Evolutionary conservation across 2,888 invertebrate genomes (phyloP).

Genomic region (Phalangium opilio): DNA sequence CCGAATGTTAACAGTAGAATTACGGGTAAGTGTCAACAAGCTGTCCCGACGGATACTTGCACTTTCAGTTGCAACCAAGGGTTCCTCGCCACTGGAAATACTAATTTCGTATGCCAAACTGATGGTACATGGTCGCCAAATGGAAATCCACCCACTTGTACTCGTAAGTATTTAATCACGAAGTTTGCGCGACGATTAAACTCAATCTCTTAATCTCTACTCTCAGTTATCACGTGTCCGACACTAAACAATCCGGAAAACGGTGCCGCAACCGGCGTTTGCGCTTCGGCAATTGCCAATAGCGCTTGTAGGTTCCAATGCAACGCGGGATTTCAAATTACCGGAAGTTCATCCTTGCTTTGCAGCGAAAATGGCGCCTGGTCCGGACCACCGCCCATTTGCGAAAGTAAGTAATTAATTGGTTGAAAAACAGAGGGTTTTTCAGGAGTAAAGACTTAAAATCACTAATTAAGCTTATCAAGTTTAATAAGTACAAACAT

Average conservation of each 20-base stretch:
- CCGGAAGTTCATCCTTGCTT: conserved; percentile 63
- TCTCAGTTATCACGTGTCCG: neutral
- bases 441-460: too few species aligned
- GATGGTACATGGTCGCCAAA: neutral
- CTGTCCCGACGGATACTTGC: neutral
- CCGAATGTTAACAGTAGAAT: neutral
- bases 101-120: neutral
- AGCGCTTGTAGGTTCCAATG: neutral
- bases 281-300: neutral
- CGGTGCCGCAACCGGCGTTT: neutral
- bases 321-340: conserved; percentile 42
- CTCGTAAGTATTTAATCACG: neutral
- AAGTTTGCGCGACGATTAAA: too few species aligned
- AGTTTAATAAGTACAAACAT: too few species aligned
- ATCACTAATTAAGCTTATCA: too few species aligned
- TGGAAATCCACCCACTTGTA: neutral
- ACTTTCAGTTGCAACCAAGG: neutral
- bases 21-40: neutral
- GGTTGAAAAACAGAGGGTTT: too few species aligned
- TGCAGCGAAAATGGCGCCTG: conserved; percentile 74
- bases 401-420: conserved; percentile 33
- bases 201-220: too few species aligned
- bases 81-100: neutral
- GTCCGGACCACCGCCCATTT: conserved; percentile 71
- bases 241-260: neutral